Base-by-base conservation (phyloP, 2,113 vertebrate species). In the Nanorana parkeri region DNA sequence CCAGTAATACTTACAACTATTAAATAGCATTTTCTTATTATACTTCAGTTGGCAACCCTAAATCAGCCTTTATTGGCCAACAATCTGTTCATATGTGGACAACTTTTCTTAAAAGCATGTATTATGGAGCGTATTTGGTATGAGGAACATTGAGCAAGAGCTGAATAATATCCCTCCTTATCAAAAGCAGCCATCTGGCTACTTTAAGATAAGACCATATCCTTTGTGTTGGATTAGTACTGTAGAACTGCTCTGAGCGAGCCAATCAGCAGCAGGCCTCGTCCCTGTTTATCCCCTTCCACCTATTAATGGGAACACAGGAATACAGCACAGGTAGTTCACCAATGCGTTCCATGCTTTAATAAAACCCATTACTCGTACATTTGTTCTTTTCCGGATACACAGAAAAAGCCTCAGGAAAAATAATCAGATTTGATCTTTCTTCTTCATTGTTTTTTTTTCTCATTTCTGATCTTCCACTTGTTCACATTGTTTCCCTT, bases 161-260 rank as follows among this genome's bases (percentile, higher is more conserved):
- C 68, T 52, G 68, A 47, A 26, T 51, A 66, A 55, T 74, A 64
- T 54, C 66, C 21, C 7, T 19, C 28, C 69, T 74, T 82, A 82
- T 82, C 80, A 15, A 55, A 16, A 55, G 23, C 68, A 66, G 80
- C 80, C 80, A 82, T 74, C 80, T 82, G 80, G 61, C 66, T 51
- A 79, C 80, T 58, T 66, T 74, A 64, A 74, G 80, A 82, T 74
- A 81, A 82, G 63, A 67, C 55, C 24, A 17, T 54, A 81, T 64
- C 36, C 79, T 41, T 64, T 65, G 21, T 74, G 23, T 65, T 74
- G 16, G 29, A 17, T 54, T 13, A 73, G 65, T 64, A n/a, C 28
- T 17, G 52, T 41, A 67, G 51, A 16, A 81, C 21, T 5, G 24
- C 47, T 56, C 51, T 29, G 69, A 28, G 17, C 28, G 80, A 75